Evolutionary conservation across 2,888 invertebrate species (phyloP), one percentile per base, ranked within the genome.

Genomic region (Ecdyonurus torrentis): DNA sequence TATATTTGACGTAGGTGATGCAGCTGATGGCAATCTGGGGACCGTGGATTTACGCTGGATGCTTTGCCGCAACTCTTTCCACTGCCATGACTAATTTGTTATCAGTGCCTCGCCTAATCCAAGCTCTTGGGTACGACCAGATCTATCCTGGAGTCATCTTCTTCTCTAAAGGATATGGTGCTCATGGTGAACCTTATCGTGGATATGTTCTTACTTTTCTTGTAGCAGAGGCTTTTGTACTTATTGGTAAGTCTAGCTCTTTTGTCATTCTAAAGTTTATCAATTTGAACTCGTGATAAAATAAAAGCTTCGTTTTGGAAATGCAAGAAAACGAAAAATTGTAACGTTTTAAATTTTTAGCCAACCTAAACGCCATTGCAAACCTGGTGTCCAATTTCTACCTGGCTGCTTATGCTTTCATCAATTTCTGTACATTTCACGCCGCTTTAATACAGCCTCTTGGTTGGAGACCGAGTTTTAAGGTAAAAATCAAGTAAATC

Each of bases 381-480:
- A 94, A 94, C 0, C 78, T 95, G 67, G 93, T 95, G 69, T 92
- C 94, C n/a, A 95, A 91, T 72, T 95, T 95, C 76, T 95, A 94
- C 76, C 78, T 95, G 74, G 92, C 93, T 0, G 92, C 94, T 1
- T 95, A 95, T 73, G 93, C 93, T 20, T 82, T 95, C 65, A 92
- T 95, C 71, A 95, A 95, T 77, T 94, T 92, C 78, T 93, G 94
- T 73, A 93, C 93, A 24, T 95, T 95, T 78, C 94, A 95, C 75
- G 93, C 92, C 2, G 90, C 91, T 1, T 78, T 93, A 55, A 85
- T 91, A 24, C 86, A 91, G 65, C 91, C 91, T 0, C 77, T 91
- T 23, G 91, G 91, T 19, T 91, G 91, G 91, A 80, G 91, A 66
- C 91, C 91, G 63, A 91, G 90, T 2, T 92, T 91, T 74, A 84